These are phyloP conservation scores for Corydoras sp. DNA, from an alignment of 2,113 vertebrate species.

Conservation along the genomic window DNA sequence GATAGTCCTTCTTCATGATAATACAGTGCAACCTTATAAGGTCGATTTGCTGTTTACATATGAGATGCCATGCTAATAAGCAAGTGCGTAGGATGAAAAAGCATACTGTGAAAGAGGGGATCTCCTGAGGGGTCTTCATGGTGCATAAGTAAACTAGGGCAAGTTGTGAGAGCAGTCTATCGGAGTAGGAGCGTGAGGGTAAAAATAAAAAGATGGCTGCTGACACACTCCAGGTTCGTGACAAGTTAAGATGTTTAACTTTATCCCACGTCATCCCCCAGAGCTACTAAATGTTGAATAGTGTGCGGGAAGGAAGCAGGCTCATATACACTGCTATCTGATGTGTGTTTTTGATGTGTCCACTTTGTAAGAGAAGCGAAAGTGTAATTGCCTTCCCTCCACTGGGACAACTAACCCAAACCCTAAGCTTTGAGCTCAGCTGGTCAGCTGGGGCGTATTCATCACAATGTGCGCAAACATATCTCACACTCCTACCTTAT, in stretches of 20 bases:
- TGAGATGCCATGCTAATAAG: conserved; percentile 24
- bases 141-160: conserved; percentile 39
- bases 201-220: conserved; percentile 4
- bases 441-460: conserved; percentile 20
- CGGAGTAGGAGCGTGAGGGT: conserved; percentile 7
- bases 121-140: conserved; percentile 30
- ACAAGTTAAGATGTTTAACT: conserved; percentile 13
- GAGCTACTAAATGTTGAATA: conserved; percentile 8
- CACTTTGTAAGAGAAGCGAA: conserved; percentile 13
- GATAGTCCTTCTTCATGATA: conserved; percentile 16
- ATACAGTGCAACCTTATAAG: conserved; percentile 8
- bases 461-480: conserved; percentile 8
- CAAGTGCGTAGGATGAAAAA: not conserved
- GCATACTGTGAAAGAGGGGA: conserved; percentile 19
- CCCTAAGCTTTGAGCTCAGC: conserved; percentile 4
- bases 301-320: conserved; percentile 10
- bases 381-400: conserved; percentile 40
- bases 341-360: conserved; percentile 56
- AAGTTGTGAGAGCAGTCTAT: conserved; percentile 1
- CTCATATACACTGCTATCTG: conserved; percentile 37
- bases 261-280: conserved; percentile 30
- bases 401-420: conserved; percentile 24
- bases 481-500: conserved; percentile 22
- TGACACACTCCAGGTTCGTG: conserved; percentile 29
- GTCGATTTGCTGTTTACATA: conserved; percentile 7